Evolutionary conservation across 2,113 vertebrate species (phyloP), one percentile per base, ranked within the genome.

Genomic region (Xiphias gladius): DNA sequence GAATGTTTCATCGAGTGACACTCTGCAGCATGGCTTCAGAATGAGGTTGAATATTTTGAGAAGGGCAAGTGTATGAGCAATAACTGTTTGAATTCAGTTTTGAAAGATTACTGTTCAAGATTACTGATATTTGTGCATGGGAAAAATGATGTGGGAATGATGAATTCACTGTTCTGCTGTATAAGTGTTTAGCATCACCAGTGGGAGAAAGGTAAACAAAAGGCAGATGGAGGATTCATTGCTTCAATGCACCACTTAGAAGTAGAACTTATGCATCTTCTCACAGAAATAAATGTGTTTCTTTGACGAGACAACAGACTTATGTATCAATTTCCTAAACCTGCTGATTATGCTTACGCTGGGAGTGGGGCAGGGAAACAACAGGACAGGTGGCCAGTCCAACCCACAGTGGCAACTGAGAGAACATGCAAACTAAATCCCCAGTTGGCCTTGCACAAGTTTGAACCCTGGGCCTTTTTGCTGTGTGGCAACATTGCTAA

Each of bases 211-310:
- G 26, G 52, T 48, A 76, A 80, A 70, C 48, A 67, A 62, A 65
- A 58, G 63, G 28, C 54, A 87, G 6, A 79, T 79, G 74, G 46
- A 76, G 54, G 37, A 81, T 70, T 17, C 28, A 67, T 32, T 69
- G 43, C 30, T 41, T 22, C 32, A 32, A 9, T 5, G 35, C 55
- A 77, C 24, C 55, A 39, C 24, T 54, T 79, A 4, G 76, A 20
- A 81, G 48, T 43, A 68, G 58, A 59, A 76, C 46, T 5, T 67
- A 69, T 55, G 43, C 46, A 63, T 69, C 61, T 76, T 41, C 50
- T 68, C n/a, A 65, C 19, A 67, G 2, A 58, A 37, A 57, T 35
- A 62, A 43, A 73, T 76, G 22, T 39, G 32, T 58, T 70, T 86
- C 39, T 76, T 62, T 41, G 22, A 58, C 50, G 5, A 26, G 30